Conservation (phyloP, 2,888 invertebrate species). For the Rhagophthalmus giganteus region DNA sequence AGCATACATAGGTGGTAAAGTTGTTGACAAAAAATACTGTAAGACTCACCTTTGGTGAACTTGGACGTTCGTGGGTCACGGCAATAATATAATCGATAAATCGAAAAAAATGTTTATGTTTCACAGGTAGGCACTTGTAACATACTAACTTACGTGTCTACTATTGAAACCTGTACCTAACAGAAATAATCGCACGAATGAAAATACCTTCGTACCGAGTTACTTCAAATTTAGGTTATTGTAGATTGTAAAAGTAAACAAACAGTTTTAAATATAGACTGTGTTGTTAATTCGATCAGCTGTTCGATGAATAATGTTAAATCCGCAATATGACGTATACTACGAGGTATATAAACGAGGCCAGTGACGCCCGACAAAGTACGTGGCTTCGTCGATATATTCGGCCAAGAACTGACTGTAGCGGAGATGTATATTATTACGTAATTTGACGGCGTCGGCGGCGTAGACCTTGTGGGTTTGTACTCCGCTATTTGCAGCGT, state of each 20-base stretch:
- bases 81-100: not conserved
- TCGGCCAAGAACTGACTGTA: conserved; percentile 28
- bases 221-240: conserved; percentile 14
- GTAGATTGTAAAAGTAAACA: conserved; percentile 17
- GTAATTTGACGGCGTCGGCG: conserved; percentile 32
- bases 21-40: not conserved
- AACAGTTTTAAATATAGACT: conserved; percentile 12
- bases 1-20: too few relatives aligned
- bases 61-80: not conserved
- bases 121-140: conserved; percentile 9
- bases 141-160: conserved; percentile 6
- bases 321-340: conserved; percentile 23
- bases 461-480: conserved; percentile 26
- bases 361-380: conserved; percentile 27
- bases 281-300: conserved; percentile 17
- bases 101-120: not conserved
- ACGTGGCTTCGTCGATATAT: conserved; percentile 33
- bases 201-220: too few relatives aligned
- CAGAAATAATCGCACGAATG: conserved; percentile 4
- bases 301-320: conserved; percentile 21
- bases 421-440: conserved; percentile 24
- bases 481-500: conserved; percentile 16
- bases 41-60: conserved; percentile 11
- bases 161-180: conserved; percentile 10
- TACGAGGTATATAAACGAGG: conserved; percentile 19